These are phyloP conservation scores for Esperia sulphurella DNA, from an alignment of 2,888 invertebrate genomes.

Conservation along the genomic window DNA sequence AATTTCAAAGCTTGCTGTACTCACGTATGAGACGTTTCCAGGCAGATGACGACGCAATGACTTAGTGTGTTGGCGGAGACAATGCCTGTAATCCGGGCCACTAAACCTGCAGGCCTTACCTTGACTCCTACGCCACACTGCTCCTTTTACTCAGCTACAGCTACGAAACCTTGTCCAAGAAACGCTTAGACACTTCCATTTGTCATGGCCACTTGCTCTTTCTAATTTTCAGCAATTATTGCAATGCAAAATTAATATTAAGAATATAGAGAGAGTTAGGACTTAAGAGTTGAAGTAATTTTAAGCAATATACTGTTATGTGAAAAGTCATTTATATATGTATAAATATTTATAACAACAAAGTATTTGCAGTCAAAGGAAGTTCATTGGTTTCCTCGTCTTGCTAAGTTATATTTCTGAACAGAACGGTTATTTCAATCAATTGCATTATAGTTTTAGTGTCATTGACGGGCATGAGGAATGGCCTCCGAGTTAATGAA, in stretches of 20 bases:
- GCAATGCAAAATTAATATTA: neutral
- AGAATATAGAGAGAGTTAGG: too few species aligned
- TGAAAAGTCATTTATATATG: too few species aligned
- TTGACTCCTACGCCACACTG: constrained; percentile 73
- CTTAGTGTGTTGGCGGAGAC: constrained; percentile 71
- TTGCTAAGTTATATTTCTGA: neutral
- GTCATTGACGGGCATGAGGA: constrained; percentile 64
- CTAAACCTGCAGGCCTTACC: constrained; percentile 74
- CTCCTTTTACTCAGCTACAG: constrained; percentile 61
- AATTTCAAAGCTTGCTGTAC: neutral
- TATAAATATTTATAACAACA: too few species aligned
- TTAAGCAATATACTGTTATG: too few species aligned
- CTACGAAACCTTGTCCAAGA: constrained; percentile 45
- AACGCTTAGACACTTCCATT: constrained; percentile 10
- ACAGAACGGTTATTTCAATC: constrained; percentile 11
- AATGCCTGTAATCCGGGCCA: constrained; percentile 53
- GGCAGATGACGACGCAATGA: constrained; percentile 40
- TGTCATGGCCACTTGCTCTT: constrained; percentile 2
- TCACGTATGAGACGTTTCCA: constrained; percentile 21
- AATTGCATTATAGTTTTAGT: constrained; percentile 29
- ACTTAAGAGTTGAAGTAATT: too few species aligned
- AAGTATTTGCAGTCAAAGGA: neutral
- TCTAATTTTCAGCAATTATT: constrained; percentile 1
- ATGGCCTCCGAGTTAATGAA: constrained; percentile 73
- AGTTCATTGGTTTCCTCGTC: neutral